phyloP scores from a whole-genome alignment of 2,888 invertebrate species.

The Tenthredo scrophulariae region DNA sequence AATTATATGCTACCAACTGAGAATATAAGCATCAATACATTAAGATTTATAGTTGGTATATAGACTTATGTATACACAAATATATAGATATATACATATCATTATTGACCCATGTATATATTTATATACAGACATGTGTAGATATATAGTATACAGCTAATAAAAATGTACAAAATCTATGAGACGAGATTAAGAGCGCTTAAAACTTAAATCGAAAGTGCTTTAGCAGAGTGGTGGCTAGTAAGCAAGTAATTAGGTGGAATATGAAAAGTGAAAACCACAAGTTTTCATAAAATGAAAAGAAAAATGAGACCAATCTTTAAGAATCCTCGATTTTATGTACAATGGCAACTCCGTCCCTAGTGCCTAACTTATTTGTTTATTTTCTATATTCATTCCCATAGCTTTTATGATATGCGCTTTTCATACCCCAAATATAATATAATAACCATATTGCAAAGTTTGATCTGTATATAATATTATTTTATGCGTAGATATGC shows the following conservation, averaged over 20 bases:
- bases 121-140: constrained; percentile 21
- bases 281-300: background rate
- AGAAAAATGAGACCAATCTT: background rate
- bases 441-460: constrained; percentile 48
- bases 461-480: constrained; percentile 14
- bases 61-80: constrained; percentile 58
- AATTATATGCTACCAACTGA: constrained; percentile 62
- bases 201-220: constrained; percentile 27
- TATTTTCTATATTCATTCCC: background rate
- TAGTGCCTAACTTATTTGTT: background rate
- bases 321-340: background rate
- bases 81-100: constrained; percentile 55
- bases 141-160: constrained; percentile 59
- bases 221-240: constrained; percentile 34
- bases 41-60: constrained; percentile 58
- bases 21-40: constrained; percentile 65
- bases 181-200: constrained; percentile 50
- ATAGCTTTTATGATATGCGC: constrained; percentile 54
- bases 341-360: background rate
- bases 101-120: constrained; percentile 15
- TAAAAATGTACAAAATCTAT: constrained; percentile 70
- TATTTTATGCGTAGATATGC: constrained; percentile 56
- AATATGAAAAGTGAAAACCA: constrained; percentile 23
- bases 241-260: constrained; percentile 18
- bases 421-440: constrained; percentile 38